These are phyloP conservation scores for Leptodactylus fuscus DNA, from an alignment of 2,113 vertebrate species.

Conservation along the genomic window DNA sequence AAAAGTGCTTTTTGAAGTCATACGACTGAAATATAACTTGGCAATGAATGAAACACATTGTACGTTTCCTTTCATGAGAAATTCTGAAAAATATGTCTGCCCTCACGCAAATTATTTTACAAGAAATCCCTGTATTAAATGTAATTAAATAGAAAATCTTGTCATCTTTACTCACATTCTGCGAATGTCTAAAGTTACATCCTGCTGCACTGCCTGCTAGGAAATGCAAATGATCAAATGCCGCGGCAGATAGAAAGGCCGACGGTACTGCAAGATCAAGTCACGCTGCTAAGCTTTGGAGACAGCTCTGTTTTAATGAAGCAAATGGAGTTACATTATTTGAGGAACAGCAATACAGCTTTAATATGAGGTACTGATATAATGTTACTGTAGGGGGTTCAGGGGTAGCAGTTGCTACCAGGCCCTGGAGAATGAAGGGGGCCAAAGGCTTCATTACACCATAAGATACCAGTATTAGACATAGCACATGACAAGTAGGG, in stretches of 20 bases:
- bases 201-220: neutral
- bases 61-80: neutral
- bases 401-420: too few species aligned
- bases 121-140: neutral
- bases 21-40: slow-evolving; percentile 1
- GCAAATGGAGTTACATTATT: neutral
- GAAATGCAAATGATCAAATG: slow-evolving; percentile 35
- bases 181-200: neutral
- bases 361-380: neutral
- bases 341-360: neutral
- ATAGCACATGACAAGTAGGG: too few species aligned
- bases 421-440: too few species aligned
- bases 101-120: neutral
- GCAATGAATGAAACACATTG: neutral
- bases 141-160: slow-evolving; percentile 33
- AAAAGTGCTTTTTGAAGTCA: neutral
- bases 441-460: too few species aligned
- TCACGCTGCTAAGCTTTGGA: neutral
- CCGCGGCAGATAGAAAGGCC: neutral
- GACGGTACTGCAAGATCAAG: neutral
- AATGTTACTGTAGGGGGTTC: too few species aligned
- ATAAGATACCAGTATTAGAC: too few species aligned
- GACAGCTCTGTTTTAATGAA: slow-evolving; percentile 16
- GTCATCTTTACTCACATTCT: slow-evolving; percentile 13
- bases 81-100: slow-evolving; percentile 1